Evolutionary conservation across 2,888 invertebrate species (phyloP), one percentile per base, ranked within the genome.

Genomic region (Sarcophaga variegata): DNA sequence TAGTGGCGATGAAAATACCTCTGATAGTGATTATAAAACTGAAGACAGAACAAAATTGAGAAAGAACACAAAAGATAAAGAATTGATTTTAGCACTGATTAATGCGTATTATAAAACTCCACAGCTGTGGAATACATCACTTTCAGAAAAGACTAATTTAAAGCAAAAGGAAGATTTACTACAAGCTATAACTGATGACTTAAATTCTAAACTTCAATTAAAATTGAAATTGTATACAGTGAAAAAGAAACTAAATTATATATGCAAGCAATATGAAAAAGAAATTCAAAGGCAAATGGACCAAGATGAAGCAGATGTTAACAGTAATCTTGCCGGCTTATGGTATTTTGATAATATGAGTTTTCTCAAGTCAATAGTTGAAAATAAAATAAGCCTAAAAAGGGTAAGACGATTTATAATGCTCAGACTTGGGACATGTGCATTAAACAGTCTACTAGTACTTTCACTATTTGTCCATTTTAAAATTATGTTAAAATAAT

Each of bases 311-410:
- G 62, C 64, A 11, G 27, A 37, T 8, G 78, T 72, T 17, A 17
- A 8, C 11, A 45, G 14, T 14, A 45, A 69, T 14, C 49, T 77
- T 62, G 25, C 86, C 1, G 69, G 80, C 5, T 75, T 79, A 25
- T 89, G 87, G 87, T 89, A 81, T 77, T 87, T 71, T 83, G 86
- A 88, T 22, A 75, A 89, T 75, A 63, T 89, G 66, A 60, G 69
- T 14, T 89, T 89, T 76, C 69, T 88, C 8, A 86, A 88, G 72
- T 11, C 71, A 0, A 74, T 27, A 49, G 81, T 71, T 14, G 78
- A 85, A 81, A 77, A 77, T 45, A 89, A 89, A 78, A 66, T 86
- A 17, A 86, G 87, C 67, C 47, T 67, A 10, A 88, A 80, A 81
- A 74, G 69, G 69, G 88, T 89, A 77, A 60, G 74, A 71, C 4